Evolutionary conservation across 2,888 invertebrate species (phyloP).

Genomic region (Sarcophaga variegata): DNA sequence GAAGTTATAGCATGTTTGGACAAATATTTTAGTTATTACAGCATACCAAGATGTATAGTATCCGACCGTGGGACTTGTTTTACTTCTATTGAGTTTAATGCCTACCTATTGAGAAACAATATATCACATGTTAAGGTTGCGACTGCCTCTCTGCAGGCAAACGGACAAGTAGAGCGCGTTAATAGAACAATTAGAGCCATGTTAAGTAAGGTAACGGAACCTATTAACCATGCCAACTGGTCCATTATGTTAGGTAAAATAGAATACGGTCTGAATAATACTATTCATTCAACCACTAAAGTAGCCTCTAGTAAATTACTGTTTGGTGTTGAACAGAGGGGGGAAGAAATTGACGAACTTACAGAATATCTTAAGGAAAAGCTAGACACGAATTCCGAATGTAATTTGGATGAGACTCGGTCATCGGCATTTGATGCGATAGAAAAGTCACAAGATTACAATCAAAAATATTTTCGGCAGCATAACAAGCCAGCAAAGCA

Average conservation of each 20-base stretch:
- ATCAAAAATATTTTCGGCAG: neutral
- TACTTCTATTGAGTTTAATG: conserved; percentile 15
- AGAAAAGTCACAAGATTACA: neutral
- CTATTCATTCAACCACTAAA: conserved; percentile 30
- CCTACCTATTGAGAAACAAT: neutral
- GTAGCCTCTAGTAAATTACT: conserved; percentile 35
- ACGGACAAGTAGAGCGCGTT: conserved; percentile 11
- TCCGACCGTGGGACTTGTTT: conserved; percentile 30
- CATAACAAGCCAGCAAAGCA: neutral
- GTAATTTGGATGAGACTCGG: conserved; percentile 6
- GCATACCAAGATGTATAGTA: conserved; percentile 18
- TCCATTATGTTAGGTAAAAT: conserved; percentile 11
- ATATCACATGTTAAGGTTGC: conserved; percentile 9
- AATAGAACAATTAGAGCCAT: conserved; percentile 2
- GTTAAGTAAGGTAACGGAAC: neutral
- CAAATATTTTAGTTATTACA: conserved; percentile 1
- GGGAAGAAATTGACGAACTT: conserved; percentile 4
- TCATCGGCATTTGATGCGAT: neutral
- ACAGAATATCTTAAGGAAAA: conserved; percentile 21
- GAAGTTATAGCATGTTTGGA: conserved; percentile 28
- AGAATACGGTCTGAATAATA: conserved; percentile 61
- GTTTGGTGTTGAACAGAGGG: conserved; percentile 51
- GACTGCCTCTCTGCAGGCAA: neutral
- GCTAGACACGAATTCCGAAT: neutral
- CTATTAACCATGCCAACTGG: conserved; percentile 7